A percentile compares a stretch with the other conserved stretches of the same genome.
These are phyloP conservation scores for Noctuana brunneofusca DNA, from an alignment of 2,888 invertebrate genomes.

Conservation along the genomic window DNA sequence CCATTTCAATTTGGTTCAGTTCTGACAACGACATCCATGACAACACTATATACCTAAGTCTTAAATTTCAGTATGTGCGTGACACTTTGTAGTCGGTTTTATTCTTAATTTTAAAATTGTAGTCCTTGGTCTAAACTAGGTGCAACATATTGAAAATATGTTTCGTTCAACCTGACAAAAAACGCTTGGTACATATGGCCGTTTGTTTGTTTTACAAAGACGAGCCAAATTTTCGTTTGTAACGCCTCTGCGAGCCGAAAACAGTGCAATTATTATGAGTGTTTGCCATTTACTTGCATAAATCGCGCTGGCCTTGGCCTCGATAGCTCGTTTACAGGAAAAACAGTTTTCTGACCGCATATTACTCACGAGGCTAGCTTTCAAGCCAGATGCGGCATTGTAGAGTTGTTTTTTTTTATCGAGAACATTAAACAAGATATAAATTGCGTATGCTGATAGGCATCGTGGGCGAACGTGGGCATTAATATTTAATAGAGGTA, in stretches of 20 bases:
- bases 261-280: constrained; percentile 11
- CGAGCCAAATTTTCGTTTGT: constrained; percentile 5
- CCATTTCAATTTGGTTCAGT: too few relatives aligned
- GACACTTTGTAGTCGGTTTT: too few relatives aligned
- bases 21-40: too few relatives aligned
- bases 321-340: constrained; percentile 2
- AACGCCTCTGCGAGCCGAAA: background rate
- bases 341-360: constrained; percentile 31
- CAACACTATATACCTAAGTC: too few relatives aligned
- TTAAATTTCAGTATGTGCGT: too few relatives aligned
- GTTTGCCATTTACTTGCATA: constrained; percentile 10
- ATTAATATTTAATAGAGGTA: constrained; percentile 24
- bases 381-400: constrained; percentile 6
- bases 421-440: constrained; percentile 39
- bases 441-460: constrained; percentile 32
- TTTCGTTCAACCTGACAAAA: too few relatives aligned
- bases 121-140: too few relatives aligned
- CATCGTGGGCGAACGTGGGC: constrained; percentile 11
- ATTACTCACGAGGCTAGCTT: constrained; percentile 35
- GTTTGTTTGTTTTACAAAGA: background rate
- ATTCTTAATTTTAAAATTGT: too few relatives aligned
- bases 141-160: too few relatives aligned
- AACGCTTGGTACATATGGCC: constrained; percentile 1
- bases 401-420: constrained; percentile 38
- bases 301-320: constrained; percentile 25